phyloP scores from a whole-genome alignment of 2,888 invertebrate species.

The Nomada fucata region DNA sequence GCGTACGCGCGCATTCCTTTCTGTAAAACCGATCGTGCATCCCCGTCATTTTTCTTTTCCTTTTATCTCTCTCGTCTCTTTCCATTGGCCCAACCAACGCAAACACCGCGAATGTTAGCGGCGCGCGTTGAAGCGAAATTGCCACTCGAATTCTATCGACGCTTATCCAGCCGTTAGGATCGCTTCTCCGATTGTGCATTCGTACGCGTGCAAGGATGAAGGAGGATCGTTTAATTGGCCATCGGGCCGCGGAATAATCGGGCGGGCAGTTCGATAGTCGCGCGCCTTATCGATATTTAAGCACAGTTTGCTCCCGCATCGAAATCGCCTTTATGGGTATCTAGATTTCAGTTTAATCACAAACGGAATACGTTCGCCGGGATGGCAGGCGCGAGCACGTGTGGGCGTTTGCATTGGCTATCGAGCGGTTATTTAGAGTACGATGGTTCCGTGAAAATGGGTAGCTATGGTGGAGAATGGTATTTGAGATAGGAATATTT shows the following conservation, averaged over 20 bases:
- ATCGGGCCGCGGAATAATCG: slow-evolving; percentile 12
- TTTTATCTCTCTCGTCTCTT: background rate
- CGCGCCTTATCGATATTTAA: slow-evolving; percentile 12
- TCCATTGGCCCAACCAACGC: slow-evolving; percentile 1
- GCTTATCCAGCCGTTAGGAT: slow-evolving; percentile 15
- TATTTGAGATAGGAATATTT: background rate
- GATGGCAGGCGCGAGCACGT: background rate
- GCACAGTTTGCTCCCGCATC: background rate
- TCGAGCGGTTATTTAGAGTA: slow-evolving; percentile 1
- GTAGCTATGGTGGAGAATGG: background rate
- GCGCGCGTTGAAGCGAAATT: slow-evolving; percentile 40
- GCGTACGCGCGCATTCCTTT: slow-evolving; percentile 61
- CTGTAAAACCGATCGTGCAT: slow-evolving; percentile 60
- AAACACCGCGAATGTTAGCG: slow-evolving; percentile 23
- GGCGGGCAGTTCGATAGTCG: background rate
- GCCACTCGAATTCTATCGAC: slow-evolving; percentile 35
- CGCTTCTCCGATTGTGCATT: background rate
- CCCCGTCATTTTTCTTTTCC: background rate
- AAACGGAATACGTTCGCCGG: background rate
- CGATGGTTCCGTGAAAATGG: background rate
- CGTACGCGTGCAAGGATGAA: background rate
- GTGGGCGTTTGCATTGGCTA: background rate
- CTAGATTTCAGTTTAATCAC: background rate
- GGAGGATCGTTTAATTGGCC: slow-evolving; percentile 17
- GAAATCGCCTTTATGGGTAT: background rate